Base-by-base conservation (phyloP, 2,113 vertebrate genomes). In the Catagonus wagneri region DNA sequence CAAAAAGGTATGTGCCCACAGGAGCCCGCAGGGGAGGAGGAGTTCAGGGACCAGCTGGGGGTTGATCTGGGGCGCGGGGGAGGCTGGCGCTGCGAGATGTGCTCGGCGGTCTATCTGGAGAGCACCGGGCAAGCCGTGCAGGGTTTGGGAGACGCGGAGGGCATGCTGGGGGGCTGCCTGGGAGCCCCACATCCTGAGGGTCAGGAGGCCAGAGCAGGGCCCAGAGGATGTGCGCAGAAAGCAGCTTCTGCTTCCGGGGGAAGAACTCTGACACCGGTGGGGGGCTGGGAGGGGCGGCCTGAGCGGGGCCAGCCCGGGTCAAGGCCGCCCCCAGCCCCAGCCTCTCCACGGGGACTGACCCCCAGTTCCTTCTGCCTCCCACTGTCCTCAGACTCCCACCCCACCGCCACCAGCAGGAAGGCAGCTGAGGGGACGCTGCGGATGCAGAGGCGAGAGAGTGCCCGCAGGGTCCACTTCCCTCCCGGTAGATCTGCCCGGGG, bases 251-350 rank as follows among this genome's bases (percentile, higher is more conserved):
- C 25, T 10, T 10, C 22, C 2, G 3, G 27, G 75, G n/a, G 13
- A 16, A 58, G 61, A 79, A 56, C 52, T 58, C 39, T 23, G 75
- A 36, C 50, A 23, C 34, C 12, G 0, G 22, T 3, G 20, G 25
- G 71, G n/a, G 23, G 19, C n/a, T 6, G 34, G 81, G 4, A 19
- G 60, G 0, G 14, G 27, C 12, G 27, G 44, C 8, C 0, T 0
- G n/a, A 32, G 61, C n/a, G 19, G 60, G n/a, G 44, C 34, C 34
- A 44, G 44, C 74, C 3, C 8, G 27, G 12, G 22, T 36, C 54
- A 29, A 61, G 74, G 74, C 36, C 32, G 25, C 23, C 50, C n/a
- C 83, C 66, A 29, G 66, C 16, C 50, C 52, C 23, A 71, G 83
- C 56, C 36, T 75, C 61, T 60, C 20, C 1, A 60, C 25, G 1